Percentiles rank a stretch among this genome's conserved stretches.
Conservation (phyloP, 1,140 invertebrate species). For the Neoseiulus cucumeris region DNA sequence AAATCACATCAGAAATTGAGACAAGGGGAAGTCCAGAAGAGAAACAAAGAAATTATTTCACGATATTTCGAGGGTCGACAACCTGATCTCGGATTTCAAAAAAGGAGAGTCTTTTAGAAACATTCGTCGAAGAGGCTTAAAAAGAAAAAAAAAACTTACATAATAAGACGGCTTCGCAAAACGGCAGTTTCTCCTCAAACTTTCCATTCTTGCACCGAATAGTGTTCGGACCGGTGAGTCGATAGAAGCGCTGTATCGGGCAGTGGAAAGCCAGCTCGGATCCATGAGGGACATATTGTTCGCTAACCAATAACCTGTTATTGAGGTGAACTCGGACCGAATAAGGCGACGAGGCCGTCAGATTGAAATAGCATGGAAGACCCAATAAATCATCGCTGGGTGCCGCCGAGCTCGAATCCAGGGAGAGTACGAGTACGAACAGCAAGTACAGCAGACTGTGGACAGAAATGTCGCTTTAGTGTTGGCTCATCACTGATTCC, state of each 20-base stretch:
- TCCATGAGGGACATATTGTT: conserved; percentile 1
- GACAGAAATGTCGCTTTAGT: too few species aligned
- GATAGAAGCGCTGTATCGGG: background rate
- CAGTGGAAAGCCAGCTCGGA: background rate
- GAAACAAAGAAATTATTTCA: too few species aligned
- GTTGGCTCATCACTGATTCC: too few species aligned
- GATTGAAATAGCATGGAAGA: background rate
- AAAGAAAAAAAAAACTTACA: background rate
- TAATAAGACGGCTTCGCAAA: background rate
- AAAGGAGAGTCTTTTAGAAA: too few species aligned
- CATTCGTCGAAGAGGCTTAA: too few species aligned
- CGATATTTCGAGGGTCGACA: too few species aligned
- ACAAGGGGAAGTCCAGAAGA: too few species aligned
- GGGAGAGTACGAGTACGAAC: too few species aligned
- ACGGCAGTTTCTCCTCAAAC: background rate
- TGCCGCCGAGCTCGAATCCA: too few species aligned
- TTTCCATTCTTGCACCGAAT: background rate
- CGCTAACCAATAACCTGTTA: background rate
- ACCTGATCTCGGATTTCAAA: too few species aligned
- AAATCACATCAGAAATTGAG: too few species aligned
- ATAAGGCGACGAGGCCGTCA: background rate
- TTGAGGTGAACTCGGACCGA: background rate
- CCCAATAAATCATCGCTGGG: background rate
- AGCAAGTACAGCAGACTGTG: too few species aligned
- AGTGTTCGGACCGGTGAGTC: background rate